Evolutionary conservation across 1,140 invertebrate species (phyloP).

Genomic region (Drosophila lini): DNA sequence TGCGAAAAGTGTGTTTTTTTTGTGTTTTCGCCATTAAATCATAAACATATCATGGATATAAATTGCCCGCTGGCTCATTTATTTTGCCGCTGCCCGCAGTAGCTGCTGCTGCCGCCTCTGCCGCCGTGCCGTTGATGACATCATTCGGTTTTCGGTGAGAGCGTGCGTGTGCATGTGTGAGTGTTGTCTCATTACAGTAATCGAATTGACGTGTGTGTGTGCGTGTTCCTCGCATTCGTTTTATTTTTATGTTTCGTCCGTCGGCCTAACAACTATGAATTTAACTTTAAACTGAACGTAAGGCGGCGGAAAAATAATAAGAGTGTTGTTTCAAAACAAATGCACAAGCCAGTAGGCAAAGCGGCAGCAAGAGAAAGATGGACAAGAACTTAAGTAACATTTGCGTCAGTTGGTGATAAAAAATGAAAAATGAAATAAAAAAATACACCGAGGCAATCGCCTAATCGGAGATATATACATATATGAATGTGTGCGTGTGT

Average conservation of each 20-base stretch:
- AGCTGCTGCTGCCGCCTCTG: constrained; percentile 33
- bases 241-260: constrained; percentile 14
- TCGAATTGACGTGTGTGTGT: constrained; percentile 56
- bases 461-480: constrained; percentile 63
- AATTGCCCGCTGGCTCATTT: constrained; percentile 65
- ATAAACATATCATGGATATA: constrained; percentile 79
- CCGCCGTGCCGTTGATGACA: constrained; percentile 71
- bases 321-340: constrained; percentile 8
- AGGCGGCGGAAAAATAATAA: not conserved
- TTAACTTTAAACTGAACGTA: constrained; percentile 2
- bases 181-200: constrained; percentile 51
- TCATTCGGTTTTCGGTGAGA: constrained; percentile 75
- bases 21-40: constrained; percentile 26
- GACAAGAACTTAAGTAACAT: constrained; percentile 55
- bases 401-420: constrained; percentile 59
- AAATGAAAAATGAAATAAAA: constrained; percentile 15
- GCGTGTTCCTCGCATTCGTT: constrained; percentile 37
- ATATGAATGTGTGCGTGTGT: constrained; percentile 26
- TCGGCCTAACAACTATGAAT: constrained; percentile 4
- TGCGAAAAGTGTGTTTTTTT: constrained; percentile 27
- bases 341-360: not conserved
- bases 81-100: constrained; percentile 52
- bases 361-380: not conserved
- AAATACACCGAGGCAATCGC: constrained; percentile 46
- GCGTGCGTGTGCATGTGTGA: constrained; percentile 41